Base-by-base conservation (phyloP, 2,888 invertebrate genomes). In the Clepsis dumicolana region DNA sequence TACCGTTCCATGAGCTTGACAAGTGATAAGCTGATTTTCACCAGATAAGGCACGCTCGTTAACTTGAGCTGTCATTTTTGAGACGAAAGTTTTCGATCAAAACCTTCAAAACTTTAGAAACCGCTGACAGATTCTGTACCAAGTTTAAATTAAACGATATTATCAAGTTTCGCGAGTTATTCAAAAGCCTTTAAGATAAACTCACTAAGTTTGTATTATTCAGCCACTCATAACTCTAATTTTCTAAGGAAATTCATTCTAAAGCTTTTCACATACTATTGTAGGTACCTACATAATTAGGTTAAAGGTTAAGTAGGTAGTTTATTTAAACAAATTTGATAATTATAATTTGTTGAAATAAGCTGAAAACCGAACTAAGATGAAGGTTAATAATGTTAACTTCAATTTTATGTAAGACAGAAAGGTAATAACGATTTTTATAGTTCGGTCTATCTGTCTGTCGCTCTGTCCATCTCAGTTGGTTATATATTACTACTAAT, bases 151-250 rank as follows among this genome's bases (percentile, higher is more conserved):
- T 25, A 59, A 59, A 59, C 12, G 16, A 63, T 50, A 67, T 67
- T 67, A 67, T 48, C 2, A 52, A 63, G 35, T 67, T 62, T 66
- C 7, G 54, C 7, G 27, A 62, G 50, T 63, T 62, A 62, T 67
- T 56, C 16, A 62, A 62, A 60, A 56, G 35, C 48, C 48, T 62
- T 52, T 16, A 48, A 56, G 67, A 67, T 57, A 62, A 67, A 52
- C 57, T 53, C 32, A 54, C 53, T 27, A 50, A 57, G 50, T 57
- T 67, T 54, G 57, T 41, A 52, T 41, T 63, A 44, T 29, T 29
- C 50, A 57, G 18, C 56, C 48, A 10, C 56, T 56, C 18, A 48
- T 32, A 54, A 25, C 18, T 24, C 21, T 60, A 14, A n/a, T 41
- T n/a, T n/a, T n/a, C 16, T 10, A 29, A 53, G 16, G 41, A 44